Base-by-base conservation (phyloP, 2,113 vertebrate genomes). In the Passer domesticus region DNA sequence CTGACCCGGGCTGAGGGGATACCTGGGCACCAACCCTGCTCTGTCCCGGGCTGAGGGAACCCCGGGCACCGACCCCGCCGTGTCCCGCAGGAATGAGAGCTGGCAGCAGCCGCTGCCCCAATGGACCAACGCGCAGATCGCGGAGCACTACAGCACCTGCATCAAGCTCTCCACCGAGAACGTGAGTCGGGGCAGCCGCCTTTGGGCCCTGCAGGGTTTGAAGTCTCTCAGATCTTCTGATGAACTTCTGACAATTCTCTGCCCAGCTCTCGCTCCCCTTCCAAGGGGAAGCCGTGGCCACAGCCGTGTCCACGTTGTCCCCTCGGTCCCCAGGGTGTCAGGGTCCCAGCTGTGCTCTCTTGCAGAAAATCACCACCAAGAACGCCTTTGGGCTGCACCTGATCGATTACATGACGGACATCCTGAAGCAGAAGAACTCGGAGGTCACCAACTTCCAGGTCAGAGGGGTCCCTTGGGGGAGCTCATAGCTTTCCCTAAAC, bases 351-450 rank as follows among this genome's bases (percentile, higher is more conserved):
- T 95, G n/a, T 88, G 43, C 43, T 97, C 68, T 84, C 0, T 97
- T 97, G 39, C 89, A 99, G 99, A 99, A 99, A 99, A 99, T 99
- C 87, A 99, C 99, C 76, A 99, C 98, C 2, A 99, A 99, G 97
- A 99, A 99, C 68, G 99, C 98, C 18, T 99, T 99, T 86, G 99
- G 98, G 52, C 98, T 99, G 35, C 98, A 99, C 94, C 97, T 99
- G 82, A 99, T 99, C 63, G 99, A 99, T 97, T 99, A 99, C 59
- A 99, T 99, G 98, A 96, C 98, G 3, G 98, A 99, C 30, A 99
- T 99, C 89, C 98, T 99, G 79, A 99, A 99, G 83, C 97, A 99
- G 96, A 99, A 99, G 94, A 98, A 98, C 72, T 98, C 98, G 0
- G 99, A 99, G 86, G 74, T 97, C 49, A 98, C 98, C 43, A 98